Percentiles rank a stretch among this genome's conserved stretches.
phyloP scores from a whole-genome alignment of 2,888 invertebrate species.

The Chymomyza fuscimana region DNA sequence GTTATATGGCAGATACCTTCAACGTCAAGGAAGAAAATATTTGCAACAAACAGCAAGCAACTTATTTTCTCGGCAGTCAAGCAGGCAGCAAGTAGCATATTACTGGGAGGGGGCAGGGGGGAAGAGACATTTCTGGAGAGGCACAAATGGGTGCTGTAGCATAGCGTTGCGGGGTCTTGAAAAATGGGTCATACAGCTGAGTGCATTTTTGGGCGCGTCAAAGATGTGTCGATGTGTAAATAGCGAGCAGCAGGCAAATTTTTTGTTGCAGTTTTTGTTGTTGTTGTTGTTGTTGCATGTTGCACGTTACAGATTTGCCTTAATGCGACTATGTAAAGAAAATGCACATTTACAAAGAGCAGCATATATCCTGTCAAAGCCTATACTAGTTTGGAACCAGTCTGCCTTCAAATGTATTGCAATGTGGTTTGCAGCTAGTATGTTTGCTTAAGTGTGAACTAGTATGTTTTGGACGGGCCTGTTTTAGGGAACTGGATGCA shows the following conservation, averaged over 20 bases:
- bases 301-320: neutral
- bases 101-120: slow-evolving; percentile 14
- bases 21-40: neutral
- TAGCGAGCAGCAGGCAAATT: slow-evolving; percentile 27
- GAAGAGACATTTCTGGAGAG: slow-evolving; percentile 3
- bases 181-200: slow-evolving; percentile 72
- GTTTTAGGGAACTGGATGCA: no score
- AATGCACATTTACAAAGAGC: neutral
- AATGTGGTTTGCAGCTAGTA: no score
- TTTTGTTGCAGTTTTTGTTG: neutral
- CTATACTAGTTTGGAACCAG: no score
- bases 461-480: no score
- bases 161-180: slow-evolving; percentile 29
- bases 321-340: neutral
- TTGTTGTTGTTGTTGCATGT: neutral
- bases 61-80: slow-evolving; percentile 1
- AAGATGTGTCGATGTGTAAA: slow-evolving; percentile 64
- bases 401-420: no score
- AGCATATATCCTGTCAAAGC: neutral
- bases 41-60: slow-evolving; percentile 4
- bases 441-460: no score
- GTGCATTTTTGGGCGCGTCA: slow-evolving; percentile 68
- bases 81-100: neutral
- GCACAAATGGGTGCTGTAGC: slow-evolving; percentile 3
- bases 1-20: neutral